A percentile compares a stretch with the other conserved stretches of the same genome.
phyloP scores from a whole-genome alignment of 2,113 vertebrate species.

The Mobula birostris region DNA sequence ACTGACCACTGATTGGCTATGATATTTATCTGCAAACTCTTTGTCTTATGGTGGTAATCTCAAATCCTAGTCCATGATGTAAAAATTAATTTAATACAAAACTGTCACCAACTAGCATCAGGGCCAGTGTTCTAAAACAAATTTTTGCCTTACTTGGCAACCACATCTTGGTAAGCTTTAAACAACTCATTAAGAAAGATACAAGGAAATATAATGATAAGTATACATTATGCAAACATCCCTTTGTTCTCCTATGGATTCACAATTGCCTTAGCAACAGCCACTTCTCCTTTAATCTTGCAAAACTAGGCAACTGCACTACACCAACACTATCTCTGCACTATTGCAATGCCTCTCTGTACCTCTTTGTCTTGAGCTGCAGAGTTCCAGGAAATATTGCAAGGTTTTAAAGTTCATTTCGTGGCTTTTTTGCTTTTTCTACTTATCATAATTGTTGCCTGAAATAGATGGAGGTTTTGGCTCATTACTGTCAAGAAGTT shows the following conservation, averaged over 20 bases:
- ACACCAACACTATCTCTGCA: no score
- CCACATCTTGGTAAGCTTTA: not conserved
- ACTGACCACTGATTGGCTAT: not conserved
- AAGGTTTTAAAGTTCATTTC: not conserved
- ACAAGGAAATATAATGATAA: not conserved
- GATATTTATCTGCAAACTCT: no score
- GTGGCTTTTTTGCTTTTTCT: not conserved
- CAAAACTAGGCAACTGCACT: not conserved
- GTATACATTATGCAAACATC: not conserved
- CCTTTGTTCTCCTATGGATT: not conserved
- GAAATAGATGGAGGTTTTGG: not conserved
- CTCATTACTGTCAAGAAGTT: not conserved
- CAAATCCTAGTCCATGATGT: not conserved
- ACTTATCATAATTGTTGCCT: not conserved
- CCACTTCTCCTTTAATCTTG: not conserved
- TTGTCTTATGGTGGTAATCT: not conserved
- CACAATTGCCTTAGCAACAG: not conserved
- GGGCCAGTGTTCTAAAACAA: not conserved
- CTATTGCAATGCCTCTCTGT: not conserved
- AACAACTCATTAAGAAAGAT: not conserved
- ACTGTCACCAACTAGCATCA: not conserved
- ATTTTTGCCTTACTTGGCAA: not conserved
- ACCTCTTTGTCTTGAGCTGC: not conserved
- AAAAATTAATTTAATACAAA: not conserved
- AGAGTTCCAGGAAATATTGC: not conserved